Evolutionary conservation across 2,888 invertebrate genomes (phyloP), one percentile per base, ranked within the genome.

Genomic region (Stenichneumon culpator): DNA sequence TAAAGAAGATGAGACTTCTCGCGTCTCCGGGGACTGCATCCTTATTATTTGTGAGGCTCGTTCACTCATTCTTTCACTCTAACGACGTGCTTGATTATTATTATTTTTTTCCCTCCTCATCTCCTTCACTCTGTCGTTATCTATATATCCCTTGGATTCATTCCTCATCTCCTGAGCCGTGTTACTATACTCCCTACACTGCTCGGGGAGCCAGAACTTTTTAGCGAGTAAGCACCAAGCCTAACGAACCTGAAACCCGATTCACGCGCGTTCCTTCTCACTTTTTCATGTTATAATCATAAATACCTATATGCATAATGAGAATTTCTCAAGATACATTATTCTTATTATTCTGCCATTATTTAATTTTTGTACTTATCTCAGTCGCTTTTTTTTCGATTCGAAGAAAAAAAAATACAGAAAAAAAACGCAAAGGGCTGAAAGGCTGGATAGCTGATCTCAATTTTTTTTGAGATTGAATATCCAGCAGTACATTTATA

Each of bases 11-110:
- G 60, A 79, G 60, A 60, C 60, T 36, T 60, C 57, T 47, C 60
- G 19, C 69, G 67, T 77, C 67, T 54, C 52, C 44, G 32, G 52
- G 52, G 25, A 50, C n/a, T 39, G 50, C 60, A 28, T 44, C 50
- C 28, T 79, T 63, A 60, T 79, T 50, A 79, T 79, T 79, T 60
- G 47, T 32, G 79, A 70, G 69, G 47, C 69, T 44, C 68, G 67
- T 39, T 70, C 69, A 78, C 68, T 79, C 52, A 54, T 70, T 69
- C 57, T 32, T 69, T 79, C 79, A 54, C 79, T 70, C 60, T 70
- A 79, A 79, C 57, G 69, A 79, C 69, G 47, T 69, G 54, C 78
- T 79, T 63, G 69, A 69, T 70, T 79, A 44, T 63, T 65, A 75
- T 78, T 72, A 54, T 72, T 19, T 70, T 70, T 75, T 52, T 75